Conservation (phyloP, 2,797 vertebrate genomes). For the Salmo trutta region DNA sequence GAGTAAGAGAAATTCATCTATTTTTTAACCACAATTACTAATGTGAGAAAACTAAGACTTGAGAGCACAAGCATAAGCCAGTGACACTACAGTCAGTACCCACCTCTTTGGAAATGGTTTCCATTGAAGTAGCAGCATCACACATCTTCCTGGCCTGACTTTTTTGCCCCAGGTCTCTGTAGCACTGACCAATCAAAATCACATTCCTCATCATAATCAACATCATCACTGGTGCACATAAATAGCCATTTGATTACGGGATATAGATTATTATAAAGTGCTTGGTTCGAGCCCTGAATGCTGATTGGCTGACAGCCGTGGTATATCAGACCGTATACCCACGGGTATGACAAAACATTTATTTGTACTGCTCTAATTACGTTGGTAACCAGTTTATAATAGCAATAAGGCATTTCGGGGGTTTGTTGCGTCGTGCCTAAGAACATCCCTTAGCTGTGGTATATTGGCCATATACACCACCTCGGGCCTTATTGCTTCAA, state of each 20-base stretch:
- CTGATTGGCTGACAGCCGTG: too few relatives aligned
- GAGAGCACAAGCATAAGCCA: not conserved
- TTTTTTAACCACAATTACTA: not conserved
- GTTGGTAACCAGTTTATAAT: too few relatives aligned
- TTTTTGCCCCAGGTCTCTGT: constrained; percentile 84
- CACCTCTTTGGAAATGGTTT: constrained; percentile 83
- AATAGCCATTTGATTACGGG: not conserved
- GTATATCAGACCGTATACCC: too few relatives aligned
- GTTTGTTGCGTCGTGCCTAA: too few relatives aligned
- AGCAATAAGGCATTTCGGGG: too few relatives aligned
- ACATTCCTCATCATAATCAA: not conserved
- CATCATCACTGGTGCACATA: constrained; percentile 4
- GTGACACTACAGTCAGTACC: constrained; percentile 4
- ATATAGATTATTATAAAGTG: too few relatives aligned
- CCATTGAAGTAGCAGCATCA: constrained; percentile 80
- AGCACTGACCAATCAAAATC: constrained; percentile 79
- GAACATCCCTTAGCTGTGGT: too few relatives aligned
- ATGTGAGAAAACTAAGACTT: not conserved
- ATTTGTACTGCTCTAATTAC: too few relatives aligned
- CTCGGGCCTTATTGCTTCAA: too few relatives aligned
- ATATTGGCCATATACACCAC: too few relatives aligned
- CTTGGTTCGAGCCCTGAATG: too few relatives aligned
- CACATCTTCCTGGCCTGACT: constrained; percentile 79
- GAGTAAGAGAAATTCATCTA: not conserved
- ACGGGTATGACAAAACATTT: too few relatives aligned